Evolutionary conservation across 2,888 invertebrate species (phyloP).

Genomic region (Drosophila aldrichi): DNA sequence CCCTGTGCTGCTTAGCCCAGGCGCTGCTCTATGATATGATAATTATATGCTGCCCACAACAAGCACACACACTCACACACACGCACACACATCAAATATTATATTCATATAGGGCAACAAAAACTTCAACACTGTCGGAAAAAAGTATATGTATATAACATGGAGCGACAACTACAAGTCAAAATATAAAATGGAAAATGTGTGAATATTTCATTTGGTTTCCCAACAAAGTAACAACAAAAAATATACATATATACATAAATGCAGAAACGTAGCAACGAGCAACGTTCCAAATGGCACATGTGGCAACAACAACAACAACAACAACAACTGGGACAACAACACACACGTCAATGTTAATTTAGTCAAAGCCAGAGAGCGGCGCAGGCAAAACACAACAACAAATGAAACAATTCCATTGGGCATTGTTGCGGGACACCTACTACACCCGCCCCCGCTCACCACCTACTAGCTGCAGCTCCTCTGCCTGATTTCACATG

Average conservation of each 20-base stretch:
- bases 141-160: conserved; percentile 15
- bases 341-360: conserved; percentile 81
- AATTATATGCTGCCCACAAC: conserved; percentile 65
- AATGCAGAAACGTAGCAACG: conserved; percentile 16
- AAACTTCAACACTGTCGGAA: conserved; percentile 56
- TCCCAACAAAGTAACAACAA: conserved; percentile 34
- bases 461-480: conserved; percentile 1
- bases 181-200: conserved; percentile 77
- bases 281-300: conserved; percentile 50
- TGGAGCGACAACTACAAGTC: conserved; percentile 67
- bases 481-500: conserved; percentile 75
- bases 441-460: background rate
- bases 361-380: conserved; percentile 76
- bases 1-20: conserved; percentile 10
- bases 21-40: conserved; percentile 66
- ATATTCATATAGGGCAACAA: conserved; percentile 70
- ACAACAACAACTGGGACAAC: conserved; percentile 27
- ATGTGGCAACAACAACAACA: conserved; percentile 59
- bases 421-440: conserved; percentile 72
- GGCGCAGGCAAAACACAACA: conserved; percentile 38
- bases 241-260: conserved; percentile 10
- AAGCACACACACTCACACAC: conserved; percentile 65
- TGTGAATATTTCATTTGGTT: conserved; percentile 76
- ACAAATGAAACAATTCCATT: conserved; percentile 74
- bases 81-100: conserved; percentile 63